Conservation (phyloP, 2,888 invertebrate species). For the Balanococcus diminutus region DNA sequence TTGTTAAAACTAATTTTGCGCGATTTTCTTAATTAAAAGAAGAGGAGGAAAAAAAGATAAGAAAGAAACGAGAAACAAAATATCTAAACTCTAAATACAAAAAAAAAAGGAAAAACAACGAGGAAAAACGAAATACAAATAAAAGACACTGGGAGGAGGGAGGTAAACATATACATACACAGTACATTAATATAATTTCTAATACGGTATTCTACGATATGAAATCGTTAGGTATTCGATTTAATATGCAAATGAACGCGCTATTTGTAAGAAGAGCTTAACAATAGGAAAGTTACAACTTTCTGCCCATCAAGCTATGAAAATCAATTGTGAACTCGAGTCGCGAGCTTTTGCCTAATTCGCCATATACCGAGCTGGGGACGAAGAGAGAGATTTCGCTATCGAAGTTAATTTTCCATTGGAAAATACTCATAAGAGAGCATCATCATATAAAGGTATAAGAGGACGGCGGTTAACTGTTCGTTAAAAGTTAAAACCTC, state of each 20-base stretch:
- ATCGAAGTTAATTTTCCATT: neutral
- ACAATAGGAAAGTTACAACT: neutral
- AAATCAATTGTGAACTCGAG: conserved; percentile 6
- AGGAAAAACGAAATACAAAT: neutral
- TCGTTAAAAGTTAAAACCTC: neutral
- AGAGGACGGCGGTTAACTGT: neutral
- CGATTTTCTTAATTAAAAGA: neutral
- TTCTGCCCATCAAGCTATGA: neutral
- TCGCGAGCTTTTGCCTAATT: neutral
- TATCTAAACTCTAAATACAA: neutral
- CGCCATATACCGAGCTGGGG: neutral
- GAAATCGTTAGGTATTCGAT: neutral
- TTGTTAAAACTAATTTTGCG: conserved; percentile 25
- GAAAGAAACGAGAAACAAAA: neutral
- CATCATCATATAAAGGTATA: neutral
- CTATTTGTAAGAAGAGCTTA: conserved; percentile 1
- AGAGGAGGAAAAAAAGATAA: neutral
- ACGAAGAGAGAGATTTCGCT: neutral
- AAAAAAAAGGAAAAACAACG: neutral
- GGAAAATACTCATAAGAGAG: neutral
- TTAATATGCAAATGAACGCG: conserved; percentile 12
- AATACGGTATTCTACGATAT: neutral
- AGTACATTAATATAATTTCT: neutral
- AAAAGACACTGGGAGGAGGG: neutral
- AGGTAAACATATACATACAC: conserved; percentile 1